Base-by-base conservation (phyloP, 2,797 vertebrate genomes). In the Alectoris magna region DNA sequence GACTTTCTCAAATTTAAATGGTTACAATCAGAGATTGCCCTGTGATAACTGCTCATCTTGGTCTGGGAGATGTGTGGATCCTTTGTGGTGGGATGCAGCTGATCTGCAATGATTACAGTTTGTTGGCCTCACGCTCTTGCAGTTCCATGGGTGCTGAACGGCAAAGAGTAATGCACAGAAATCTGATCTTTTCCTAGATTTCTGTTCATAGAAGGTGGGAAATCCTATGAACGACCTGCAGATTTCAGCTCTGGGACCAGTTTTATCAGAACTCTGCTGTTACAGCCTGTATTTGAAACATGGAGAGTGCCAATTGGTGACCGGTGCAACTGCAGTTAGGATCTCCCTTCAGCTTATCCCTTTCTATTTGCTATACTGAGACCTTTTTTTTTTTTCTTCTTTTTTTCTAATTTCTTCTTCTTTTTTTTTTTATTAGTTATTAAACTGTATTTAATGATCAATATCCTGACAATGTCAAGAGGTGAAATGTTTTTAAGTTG, bases 311-410 rank as follows among this genome's bases (percentile, higher is more conserved):
- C 4, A 59, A 3, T 18, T 3, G 9, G 22, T 56, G 55, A n/a
- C 31, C 31, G 21, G 19, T 44, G 14, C 0, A 1, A 4, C 19
- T 67, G 14, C 27, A 64, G 0, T 38, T 14, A 26, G 58, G 31
- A 38, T 44, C 41, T 34, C 8, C 4, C 43, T 88, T 56, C n/a
- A 10, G 4, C 46, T 84, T 62, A 6, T 1, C 69, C 55, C 69
- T 64, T 44, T 44, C 41, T 13, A 4, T 10, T 43, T 22, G 36
- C 4, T 41, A 1, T 11, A 2, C 4, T 27, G 16, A 41, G 24
- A 6, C 14, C 29, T 71, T 14, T 15, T 0, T 0, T 22, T 22
- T 34, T 34, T 34, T 34, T 34, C 34, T 34, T 34, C 34, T 34
- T 34, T 34, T 34, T 34, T 34, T 34, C 34, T 34, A 34, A 34